Percentiles rank a stretch among this genome's conserved stretches.
phyloP scores from a whole-genome alignment of 2,888 invertebrate species.

The Orthosia gothica region DNA sequence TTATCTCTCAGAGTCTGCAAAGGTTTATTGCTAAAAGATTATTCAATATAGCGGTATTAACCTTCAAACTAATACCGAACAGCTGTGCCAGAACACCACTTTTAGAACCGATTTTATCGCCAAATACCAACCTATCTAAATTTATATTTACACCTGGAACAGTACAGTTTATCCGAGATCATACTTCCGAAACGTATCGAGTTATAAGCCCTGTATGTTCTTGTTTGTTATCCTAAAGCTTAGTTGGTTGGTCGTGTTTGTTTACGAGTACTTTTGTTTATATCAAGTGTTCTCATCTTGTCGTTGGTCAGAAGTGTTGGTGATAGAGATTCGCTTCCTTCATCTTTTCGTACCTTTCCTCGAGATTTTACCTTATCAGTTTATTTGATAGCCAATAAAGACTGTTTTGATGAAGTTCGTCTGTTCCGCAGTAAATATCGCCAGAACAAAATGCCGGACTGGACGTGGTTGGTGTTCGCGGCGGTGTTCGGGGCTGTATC shows the following conservation, averaged over 20 bases:
- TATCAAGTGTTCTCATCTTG: constrained; percentile 28
- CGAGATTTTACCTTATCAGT: not conserved
- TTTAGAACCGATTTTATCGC: constrained; percentile 33
- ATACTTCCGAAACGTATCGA: constrained; percentile 27
- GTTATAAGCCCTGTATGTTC: constrained; percentile 23
- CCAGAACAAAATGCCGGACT: constrained; percentile 85
- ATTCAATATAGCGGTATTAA: constrained; percentile 32
- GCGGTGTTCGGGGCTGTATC: constrained; percentile 85
- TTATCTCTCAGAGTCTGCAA: constrained; percentile 20
- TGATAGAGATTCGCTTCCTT: not conserved
- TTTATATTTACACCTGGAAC: constrained; percentile 40
- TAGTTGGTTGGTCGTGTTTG: constrained; percentile 10
- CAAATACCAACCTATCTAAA: constrained; percentile 9
- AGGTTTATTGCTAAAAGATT: constrained; percentile 31
- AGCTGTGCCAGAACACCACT: constrained; percentile 43
- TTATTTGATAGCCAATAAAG: not conserved
- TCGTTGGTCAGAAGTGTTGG: constrained; percentile 8
- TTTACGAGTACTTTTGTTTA: constrained; percentile 7
- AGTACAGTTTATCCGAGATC: constrained; percentile 42
- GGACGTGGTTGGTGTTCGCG: constrained; percentile 86
- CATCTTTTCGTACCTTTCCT: not conserved
- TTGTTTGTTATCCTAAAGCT: constrained; percentile 29
- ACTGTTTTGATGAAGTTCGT: constrained; percentile 7
- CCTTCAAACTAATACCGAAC: constrained; percentile 13
- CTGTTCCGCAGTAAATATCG: constrained; percentile 61